These are phyloP conservation scores for Ormia ochracea DNA, from an alignment of 2,888 invertebrate genomes.

Conservation along the genomic window DNA sequence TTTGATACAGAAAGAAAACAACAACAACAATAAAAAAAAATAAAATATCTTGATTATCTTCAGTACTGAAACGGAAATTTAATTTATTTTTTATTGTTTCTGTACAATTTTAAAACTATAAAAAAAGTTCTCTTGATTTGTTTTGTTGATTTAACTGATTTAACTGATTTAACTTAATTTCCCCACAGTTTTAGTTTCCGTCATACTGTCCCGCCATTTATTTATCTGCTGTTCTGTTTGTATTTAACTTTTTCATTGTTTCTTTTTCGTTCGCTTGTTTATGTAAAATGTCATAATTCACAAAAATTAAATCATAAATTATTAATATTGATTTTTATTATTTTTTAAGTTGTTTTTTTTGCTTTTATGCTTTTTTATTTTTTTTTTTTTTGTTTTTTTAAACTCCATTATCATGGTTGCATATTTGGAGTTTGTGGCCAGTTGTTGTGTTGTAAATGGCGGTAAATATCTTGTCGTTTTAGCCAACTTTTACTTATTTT, in stretches of 20 bases:
- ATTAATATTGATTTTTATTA: conserved; percentile 63
- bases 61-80: conserved; percentile 16
- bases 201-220: neutral
- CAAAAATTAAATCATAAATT: conserved; percentile 76
- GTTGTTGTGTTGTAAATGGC: conserved; percentile 61
- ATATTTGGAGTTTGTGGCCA: conserved; percentile 21
- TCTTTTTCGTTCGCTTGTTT: conserved; percentile 44
- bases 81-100: neutral
- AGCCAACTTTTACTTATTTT: conserved; percentile 44
- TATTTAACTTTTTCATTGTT: conserved; percentile 1
- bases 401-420: conserved; percentile 46
- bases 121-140: conserved; percentile 25
- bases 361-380: too few relatives aligned
- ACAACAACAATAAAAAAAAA: conserved; percentile 47
- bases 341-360: too few relatives aligned
- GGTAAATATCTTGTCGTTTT: conserved; percentile 64
- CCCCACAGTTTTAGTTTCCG: conserved; percentile 22
- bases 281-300: conserved; percentile 73
- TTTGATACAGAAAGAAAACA: conserved; percentile 4
- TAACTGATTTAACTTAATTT: conserved; percentile 51
- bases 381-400: neutral
- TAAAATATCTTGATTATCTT: conserved; percentile 51
- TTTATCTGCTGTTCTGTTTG: neutral
- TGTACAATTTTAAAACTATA: neutral
- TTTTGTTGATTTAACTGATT: conserved; percentile 14